A percentile compares a stretch with the other conserved stretches of the same genome.
These are phyloP conservation scores for Sisyra nigra DNA, from an alignment of 2,888 invertebrate genomes.

Conservation along the genomic window DNA sequence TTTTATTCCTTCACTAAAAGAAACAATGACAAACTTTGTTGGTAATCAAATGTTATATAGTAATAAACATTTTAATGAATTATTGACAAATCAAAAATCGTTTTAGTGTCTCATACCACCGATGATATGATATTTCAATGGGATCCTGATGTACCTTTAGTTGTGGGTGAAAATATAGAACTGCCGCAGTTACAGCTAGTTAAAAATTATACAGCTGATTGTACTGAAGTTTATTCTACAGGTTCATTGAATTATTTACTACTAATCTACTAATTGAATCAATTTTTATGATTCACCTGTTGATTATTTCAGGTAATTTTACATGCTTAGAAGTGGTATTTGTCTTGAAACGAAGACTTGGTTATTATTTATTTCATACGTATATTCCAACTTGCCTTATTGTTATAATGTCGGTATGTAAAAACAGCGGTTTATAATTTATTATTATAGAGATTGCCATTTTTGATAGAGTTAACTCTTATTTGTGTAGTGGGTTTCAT, in stretches of 20 bases:
- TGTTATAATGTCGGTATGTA: constrained; percentile 80
- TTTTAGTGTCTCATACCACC: constrained; percentile 81
- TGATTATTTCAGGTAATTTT: constrained; percentile 55
- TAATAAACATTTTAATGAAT: constrained; percentile 5
- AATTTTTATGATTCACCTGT: neutral
- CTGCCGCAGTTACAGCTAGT: constrained; percentile 74
- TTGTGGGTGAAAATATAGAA: constrained; percentile 79
- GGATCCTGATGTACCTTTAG: constrained; percentile 79
- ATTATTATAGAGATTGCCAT: constrained; percentile 4
- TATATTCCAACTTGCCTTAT: constrained; percentile 89
- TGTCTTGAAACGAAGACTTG: constrained; percentile 71
- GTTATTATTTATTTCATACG: constrained; percentile 85
- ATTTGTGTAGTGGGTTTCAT: constrained; percentile 67
- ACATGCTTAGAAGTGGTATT: constrained; percentile 85
- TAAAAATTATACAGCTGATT: constrained; percentile 78
- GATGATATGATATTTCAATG: constrained; percentile 89
- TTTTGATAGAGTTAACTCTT: neutral
- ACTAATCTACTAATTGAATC: neutral
- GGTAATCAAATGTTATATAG: neutral
- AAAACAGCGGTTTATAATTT: neutral
- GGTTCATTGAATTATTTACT: constrained; percentile 30
- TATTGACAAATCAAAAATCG: neutral
- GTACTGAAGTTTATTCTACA: constrained; percentile 83
- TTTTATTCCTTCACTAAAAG: no score
- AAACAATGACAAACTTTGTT: no score